Percentiles rank a stretch among this genome's conserved stretches.
phyloP scores from a whole-genome alignment of 2,797 vertebrate genomes.

The Semaprochilodus insignis region DNA sequence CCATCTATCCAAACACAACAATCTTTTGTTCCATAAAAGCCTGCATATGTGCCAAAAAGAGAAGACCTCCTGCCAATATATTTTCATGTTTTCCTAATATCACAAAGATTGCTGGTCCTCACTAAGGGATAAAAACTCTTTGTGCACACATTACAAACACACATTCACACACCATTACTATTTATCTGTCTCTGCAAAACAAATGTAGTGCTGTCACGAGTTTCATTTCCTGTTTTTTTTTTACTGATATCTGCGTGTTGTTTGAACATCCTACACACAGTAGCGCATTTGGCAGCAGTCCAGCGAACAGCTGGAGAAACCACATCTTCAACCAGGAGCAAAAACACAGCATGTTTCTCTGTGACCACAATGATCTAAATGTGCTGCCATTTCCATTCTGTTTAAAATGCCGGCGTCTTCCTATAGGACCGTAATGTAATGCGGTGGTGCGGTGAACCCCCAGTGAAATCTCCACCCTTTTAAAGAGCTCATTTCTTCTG shows the following conservation, averaged over 20 bases:
- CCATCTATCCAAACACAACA: too few species aligned
- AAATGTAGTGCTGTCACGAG: conserved; percentile 52
- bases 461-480: neutral
- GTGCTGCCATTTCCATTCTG: conserved; percentile 21
- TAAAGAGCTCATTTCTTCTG: neutral
- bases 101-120: neutral
- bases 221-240: conserved; percentile 63
- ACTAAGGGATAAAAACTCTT: neutral
- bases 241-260: conserved; percentile 62
- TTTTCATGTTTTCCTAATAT: neutral
- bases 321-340: conserved; percentile 6
- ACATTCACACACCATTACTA: conserved; percentile 42
- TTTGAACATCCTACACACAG: conserved; percentile 39
- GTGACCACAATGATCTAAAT: conserved; percentile 13
- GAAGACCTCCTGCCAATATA: too few species aligned
- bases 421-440: conserved; percentile 16
- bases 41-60: too few species aligned
- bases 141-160: neutral
- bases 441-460: neutral
- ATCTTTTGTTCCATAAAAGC: too few species aligned
- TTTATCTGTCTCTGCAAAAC: conserved; percentile 65
- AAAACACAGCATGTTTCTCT: conserved; percentile 10
- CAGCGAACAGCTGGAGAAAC: conserved; percentile 35
- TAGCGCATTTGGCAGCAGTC: conserved; percentile 41
- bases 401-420: conserved; percentile 5